Percentiles rank a stretch among this genome's conserved stretches.
phyloP scores from a whole-genome alignment of 2,888 invertebrate genomes.

The Emmelina monodactyla region DNA sequence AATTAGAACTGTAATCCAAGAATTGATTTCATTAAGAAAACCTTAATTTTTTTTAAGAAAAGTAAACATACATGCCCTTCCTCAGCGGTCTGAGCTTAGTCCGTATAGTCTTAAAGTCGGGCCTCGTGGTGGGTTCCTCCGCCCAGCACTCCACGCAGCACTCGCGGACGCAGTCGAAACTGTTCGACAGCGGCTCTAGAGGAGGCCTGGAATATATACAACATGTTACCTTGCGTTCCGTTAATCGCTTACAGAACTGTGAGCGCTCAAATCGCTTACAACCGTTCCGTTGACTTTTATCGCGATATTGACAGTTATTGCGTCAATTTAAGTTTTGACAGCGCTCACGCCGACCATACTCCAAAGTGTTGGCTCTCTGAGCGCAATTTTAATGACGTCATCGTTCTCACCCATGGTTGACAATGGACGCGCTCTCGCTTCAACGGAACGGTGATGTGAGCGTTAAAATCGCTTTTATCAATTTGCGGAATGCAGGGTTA shows the following conservation, averaged over 20 bases:
- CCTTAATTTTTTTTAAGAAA: constrained; percentile 6
- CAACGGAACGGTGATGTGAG: too few species aligned
- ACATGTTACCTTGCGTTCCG: too few species aligned
- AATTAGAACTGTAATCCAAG: too few species aligned
- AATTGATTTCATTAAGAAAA: too few species aligned
- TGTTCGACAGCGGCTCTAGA: constrained; percentile 77
- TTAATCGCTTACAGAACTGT: too few species aligned
- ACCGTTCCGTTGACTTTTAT: neutral
- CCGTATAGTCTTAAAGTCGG: constrained; percentile 85
- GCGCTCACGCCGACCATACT: neutral
- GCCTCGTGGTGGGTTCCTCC: constrained; percentile 79
- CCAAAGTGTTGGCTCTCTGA: too few species aligned
- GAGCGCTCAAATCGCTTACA: neutral
- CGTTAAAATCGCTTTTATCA: too few species aligned
- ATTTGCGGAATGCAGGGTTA: too few species aligned
- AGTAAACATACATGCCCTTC: constrained; percentile 82
- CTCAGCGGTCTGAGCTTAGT: constrained; percentile 80
- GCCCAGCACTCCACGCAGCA: constrained; percentile 89
- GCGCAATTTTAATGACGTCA: too few species aligned
- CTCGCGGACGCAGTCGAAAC: constrained; percentile 86
- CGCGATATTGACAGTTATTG: neutral
- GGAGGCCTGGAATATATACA: constrained; percentile 70
- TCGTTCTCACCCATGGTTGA: too few species aligned
- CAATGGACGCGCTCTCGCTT: too few species aligned
- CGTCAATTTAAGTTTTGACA: neutral